Evolutionary conservation across 2,888 invertebrate species (phyloP).

Genomic region (Willowsia nigromaculata): DNA sequence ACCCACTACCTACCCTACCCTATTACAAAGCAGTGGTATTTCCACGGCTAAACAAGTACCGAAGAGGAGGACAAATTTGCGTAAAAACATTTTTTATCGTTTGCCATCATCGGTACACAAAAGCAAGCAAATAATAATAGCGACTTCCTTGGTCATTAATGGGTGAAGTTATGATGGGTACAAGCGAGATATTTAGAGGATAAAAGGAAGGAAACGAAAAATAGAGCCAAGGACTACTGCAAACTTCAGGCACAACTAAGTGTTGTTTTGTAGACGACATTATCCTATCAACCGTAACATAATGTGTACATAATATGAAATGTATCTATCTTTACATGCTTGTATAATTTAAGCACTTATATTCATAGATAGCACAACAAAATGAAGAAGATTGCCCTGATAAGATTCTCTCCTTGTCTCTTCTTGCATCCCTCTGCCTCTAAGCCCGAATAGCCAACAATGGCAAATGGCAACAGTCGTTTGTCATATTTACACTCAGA

Average conservation of each 20-base stretch:
- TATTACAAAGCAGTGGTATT: not conserved
- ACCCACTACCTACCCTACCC: not conserved
- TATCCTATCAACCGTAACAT: conserved; percentile 5
- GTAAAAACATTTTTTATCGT: conserved; percentile 8
- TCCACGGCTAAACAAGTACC: not conserved
- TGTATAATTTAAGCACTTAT: not conserved
- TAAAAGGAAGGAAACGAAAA: conserved; percentile 69
- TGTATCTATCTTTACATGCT: not conserved
- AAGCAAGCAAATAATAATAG: not conserved
- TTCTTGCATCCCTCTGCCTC: not conserved
- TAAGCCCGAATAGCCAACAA: not conserved
- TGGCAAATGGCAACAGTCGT: not conserved
- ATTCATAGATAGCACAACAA: not conserved
- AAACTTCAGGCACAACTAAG: conserved; percentile 11
- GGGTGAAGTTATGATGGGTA: conserved; percentile 20
- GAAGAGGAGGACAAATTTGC: conserved; percentile 45
- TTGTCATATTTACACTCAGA: conserved; percentile 6
- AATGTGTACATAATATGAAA: not conserved
- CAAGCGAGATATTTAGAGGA: conserved; percentile 46
- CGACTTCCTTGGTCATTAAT: conserved; percentile 65
- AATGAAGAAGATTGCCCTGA: conserved; percentile 64
- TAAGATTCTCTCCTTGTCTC: conserved; percentile 15
- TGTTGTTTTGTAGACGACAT: not conserved
- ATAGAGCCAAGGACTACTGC: conserved; percentile 72
- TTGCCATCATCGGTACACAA: not conserved